Base-by-base conservation (phyloP, 2,888 invertebrate genomes). In the Rotaria magnacalcarata region DNA sequence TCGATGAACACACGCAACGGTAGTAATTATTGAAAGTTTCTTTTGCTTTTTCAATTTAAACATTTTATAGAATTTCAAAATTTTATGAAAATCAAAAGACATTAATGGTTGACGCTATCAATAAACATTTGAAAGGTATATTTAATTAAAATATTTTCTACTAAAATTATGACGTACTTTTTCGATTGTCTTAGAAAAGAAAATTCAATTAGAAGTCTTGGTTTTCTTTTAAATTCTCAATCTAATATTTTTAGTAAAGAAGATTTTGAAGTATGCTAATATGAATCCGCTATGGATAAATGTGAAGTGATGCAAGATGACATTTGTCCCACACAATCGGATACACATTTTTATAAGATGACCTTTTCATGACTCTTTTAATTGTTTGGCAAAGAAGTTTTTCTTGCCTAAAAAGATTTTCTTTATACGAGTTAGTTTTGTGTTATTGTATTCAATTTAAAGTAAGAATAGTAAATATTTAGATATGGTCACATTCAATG, bases 11-110 rank as follows among this genome's bases (percentile, higher is more conserved):
- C 89, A 92, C 94, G 86, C 89, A 88, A 54, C 24, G 11, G 56
- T 85, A 67, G 19, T 21, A 10, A 67, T 34, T 27, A 27, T n/a
- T 67, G 16, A 52, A 11, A 52, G 16, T 16, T 10, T 10, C 6
- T 11, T 67, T 6, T n/a, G 3, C 10, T 14, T 27, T 14, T 3
- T 16, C 11, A 11, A 34, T 27, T 67, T 47, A n/a, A 10, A 10
- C 3, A 47, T 80, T 24, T 80, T 85, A 27, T 86, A 89, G 88
- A 67, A 93, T 94, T 27, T 92, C 93, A 47, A 89, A 91, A 3
- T 93, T 94, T 89, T 95, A 95, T 91, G 92, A 91, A 87, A 90
- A 90, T 7, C 93, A 94, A 19, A 92, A 94, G 6, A 94, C 94
- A 89, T 90, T 92, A 60, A 93, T 94, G 88, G 89, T 93, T 1